Percentiles rank a stretch among this genome's conserved stretches.
Conservation (phyloP, 2,888 invertebrate species). For the Ennomos quercinarius region DNA sequence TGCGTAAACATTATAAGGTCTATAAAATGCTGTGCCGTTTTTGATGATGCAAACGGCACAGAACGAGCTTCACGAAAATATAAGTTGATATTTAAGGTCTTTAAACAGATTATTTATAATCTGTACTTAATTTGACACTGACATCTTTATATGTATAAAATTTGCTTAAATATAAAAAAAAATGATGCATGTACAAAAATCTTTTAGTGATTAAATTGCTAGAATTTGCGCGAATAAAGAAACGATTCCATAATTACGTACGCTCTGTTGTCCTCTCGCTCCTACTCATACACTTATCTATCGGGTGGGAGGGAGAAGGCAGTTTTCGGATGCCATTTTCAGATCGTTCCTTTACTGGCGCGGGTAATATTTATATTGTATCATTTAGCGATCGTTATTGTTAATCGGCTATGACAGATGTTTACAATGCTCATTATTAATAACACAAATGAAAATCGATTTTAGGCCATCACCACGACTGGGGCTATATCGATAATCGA, state of each 20-base stretch:
- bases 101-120: neutral
- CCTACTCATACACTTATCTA: no score
- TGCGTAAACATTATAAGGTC: neutral
- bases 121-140: slow-evolving; percentile 1
- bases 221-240: no score
- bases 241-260: no score
- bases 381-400: slow-evolving; percentile 16
- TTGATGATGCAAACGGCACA: neutral
- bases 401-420: slow-evolving; percentile 17
- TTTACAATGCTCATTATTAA: slow-evolving; percentile 9
- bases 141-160: neutral
- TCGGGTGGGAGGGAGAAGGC: no score
- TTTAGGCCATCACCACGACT: slow-evolving; percentile 9
- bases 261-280: no score
- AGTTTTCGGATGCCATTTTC: no score
- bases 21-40: neutral
- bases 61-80: neutral
- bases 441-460: slow-evolving; percentile 11
- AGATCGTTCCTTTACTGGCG: no score
- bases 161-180: neutral
- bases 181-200: slow-evolving; percentile 39
- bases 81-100: neutral
- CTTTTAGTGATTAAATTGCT: slow-evolving; percentile 23
- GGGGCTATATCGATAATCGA: no score
- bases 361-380: slow-evolving; percentile 1